Evolutionary conservation across 2,888 invertebrate species (phyloP).

Genomic region (Palloptera scutellata): DNA sequence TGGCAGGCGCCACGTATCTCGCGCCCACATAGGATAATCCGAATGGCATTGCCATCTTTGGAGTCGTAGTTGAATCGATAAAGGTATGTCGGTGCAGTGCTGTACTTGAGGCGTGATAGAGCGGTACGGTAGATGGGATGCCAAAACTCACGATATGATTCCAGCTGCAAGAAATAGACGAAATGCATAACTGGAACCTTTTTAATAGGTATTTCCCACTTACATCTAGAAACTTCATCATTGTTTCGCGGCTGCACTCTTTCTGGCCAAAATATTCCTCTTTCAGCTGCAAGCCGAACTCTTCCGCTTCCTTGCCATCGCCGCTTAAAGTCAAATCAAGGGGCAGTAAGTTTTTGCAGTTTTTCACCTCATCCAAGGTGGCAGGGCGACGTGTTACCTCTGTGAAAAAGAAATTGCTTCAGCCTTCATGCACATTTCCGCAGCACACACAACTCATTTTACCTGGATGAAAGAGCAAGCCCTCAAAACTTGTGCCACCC

Average conservation of each 20-base stretch:
- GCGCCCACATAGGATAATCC: constrained; percentile 54
- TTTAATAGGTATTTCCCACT: neutral
- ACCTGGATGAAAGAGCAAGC: constrained; percentile 59
- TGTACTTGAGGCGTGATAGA: constrained; percentile 48
- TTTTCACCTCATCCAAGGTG: constrained; percentile 54
- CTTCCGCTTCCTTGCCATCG: constrained; percentile 45
- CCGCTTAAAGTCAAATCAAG: constrained; percentile 47
- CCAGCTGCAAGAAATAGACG: constrained; percentile 36
- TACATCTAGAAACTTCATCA: constrained; percentile 59
- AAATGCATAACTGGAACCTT: neutral
- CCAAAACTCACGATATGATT: constrained; percentile 59
- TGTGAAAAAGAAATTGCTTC: constrained; percentile 13
- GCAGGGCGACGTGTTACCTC: constrained; percentile 56
- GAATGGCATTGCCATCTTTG: constrained; percentile 51
- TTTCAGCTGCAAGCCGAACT: constrained; percentile 50
- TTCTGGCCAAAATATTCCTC: constrained; percentile 54
- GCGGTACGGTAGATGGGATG: constrained; percentile 58
- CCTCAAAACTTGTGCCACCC: constrained; percentile 61
- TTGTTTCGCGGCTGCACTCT: constrained; percentile 56
- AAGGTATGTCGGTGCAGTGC: constrained; percentile 56
- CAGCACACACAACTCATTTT: neutral
- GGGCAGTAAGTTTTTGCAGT: constrained; percentile 55
- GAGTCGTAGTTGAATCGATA: constrained; percentile 63
- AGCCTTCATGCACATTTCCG: no score
- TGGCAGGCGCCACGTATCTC: constrained; percentile 57